Percentiles rank a stretch among this genome's conserved stretches.
Conservation (phyloP, 2,113 vertebrate species). For the Formicarius rufipectus region DNA sequence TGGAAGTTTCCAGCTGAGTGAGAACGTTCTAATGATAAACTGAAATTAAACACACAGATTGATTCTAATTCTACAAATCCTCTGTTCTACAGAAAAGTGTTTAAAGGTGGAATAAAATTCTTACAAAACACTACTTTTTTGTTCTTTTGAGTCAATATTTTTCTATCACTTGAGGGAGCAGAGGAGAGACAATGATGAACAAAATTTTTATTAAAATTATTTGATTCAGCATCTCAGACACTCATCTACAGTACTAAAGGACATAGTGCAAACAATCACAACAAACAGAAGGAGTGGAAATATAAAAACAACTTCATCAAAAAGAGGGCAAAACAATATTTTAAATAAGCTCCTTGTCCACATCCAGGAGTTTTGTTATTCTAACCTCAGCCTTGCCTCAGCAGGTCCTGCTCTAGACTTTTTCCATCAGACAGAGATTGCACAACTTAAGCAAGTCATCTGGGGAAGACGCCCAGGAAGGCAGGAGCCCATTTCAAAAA, state of each 20-base stretch:
- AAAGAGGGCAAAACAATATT: background rate
- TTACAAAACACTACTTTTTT: background rate
- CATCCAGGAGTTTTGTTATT: background rate
- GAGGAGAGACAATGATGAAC: background rate
- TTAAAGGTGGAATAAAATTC: background rate
- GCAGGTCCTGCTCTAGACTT: background rate
- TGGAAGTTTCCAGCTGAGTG: background rate
- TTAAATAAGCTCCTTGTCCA: background rate
- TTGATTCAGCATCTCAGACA: background rate
- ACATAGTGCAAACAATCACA: background rate
- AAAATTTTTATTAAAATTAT: background rate
- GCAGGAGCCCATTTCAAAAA: background rate
- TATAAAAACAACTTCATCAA: background rate
- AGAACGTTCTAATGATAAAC: background rate
- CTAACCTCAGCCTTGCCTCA: background rate
- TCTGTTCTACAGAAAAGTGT: background rate
- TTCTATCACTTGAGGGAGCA: background rate
- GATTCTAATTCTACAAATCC: background rate
- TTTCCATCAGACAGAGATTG: background rate
- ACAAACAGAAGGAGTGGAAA: background rate
- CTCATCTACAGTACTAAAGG: background rate
- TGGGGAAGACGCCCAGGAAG: background rate
- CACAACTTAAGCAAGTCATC: background rate
- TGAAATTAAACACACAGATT: background rate
- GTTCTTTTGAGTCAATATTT: background rate